Evolutionary conservation across 2,113 vertebrate genomes (phyloP), one percentile per base, ranked within the genome.

Genomic region (Tautogolabrus adspersus): DNA sequence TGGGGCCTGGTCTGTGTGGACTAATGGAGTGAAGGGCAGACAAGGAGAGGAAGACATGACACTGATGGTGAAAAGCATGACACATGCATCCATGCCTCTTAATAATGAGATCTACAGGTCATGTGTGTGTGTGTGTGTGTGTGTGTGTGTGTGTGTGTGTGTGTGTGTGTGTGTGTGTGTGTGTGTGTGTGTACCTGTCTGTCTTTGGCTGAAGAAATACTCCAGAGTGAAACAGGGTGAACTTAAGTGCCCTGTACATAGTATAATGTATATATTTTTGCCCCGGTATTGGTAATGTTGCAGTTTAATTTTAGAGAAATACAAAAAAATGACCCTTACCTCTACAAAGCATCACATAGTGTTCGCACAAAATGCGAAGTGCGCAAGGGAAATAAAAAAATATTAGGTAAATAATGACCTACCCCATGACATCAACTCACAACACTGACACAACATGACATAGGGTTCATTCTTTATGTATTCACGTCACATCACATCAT

Each of bases 1-100:
- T 18, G 18, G 22, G 38, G 59, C 30, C 22, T 30, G 70, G 72
- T 63, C 63, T 65, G 67, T 71, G 47, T 64, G 74, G 66, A 51
- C 65, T 71, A 74, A 67, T 64, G 59, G 59, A 81, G 59, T 49
- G 59, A 76, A 52, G 58, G 59, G 2, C 40, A 63, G n/a, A 62
- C 12, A 22, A 65, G 47, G 49, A 71, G 57, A 51, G 47, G 47
- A 21, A 77, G 55, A 60, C 38, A 30, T 66, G 66, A 82, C 69
- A 74, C 51, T 19, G 82, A 79, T 59, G 47, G 47, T 19, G 47
- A 49, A 16, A 49, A 13, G 46, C 5, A 10, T 16, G 54, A 74
- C 52, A 65, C 57, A 52, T 64, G 55, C 52, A 81, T 49, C 66
- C 60, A 18, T 37, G 57, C 51, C 19, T 61, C 26, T 61, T 71